Evolutionary conservation across 2,113 vertebrate species (phyloP), one percentile per base, ranked within the genome.

Genomic region (Eupsittula cactorum): DNA sequence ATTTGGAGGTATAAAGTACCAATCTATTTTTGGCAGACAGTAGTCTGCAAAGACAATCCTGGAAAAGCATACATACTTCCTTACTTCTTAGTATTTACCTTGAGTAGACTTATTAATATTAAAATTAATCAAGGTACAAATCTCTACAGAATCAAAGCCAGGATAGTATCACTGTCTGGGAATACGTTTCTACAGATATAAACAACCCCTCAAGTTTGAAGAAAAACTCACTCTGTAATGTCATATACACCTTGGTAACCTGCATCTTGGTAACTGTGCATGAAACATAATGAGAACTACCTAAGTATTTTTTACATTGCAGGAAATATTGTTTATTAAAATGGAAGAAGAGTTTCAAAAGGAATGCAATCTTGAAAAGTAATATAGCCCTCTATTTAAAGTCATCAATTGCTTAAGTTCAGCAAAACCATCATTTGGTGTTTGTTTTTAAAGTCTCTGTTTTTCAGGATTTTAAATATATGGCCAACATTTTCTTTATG

Each of bases 381-480:
- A 91, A 77, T 42, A 85, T 31, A 73, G 3, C 3, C 10, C 15
- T 47, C 44, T 67, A 39, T 42, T 94, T 73, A 44, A 75, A 84
- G 46, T 71, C 73, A 83, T 24, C 81, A 42, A 31, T 14, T 78
- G 28, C 24, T 81, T 49, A 49, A 63, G 19, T 82, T 81, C 52
- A 53, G 87, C 35, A 86, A 90, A 87, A 90, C 19, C 13, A 71
- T 84, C 12, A 49, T 13, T 53, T 23, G 18, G 4, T 46, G 33
- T 68, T 90, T 90, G 12, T 55, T 89, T 86, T 44, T 60, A 39
- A 90, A 82, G 20, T 63, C 57, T 31, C 35, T 1, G 0, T 21
- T 68, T 86, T 81, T 75, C 42, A 57, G 20, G 20, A 55, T 90
- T 94, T 87, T 44, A 82, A 79, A 96, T 85, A 82, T 88, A 94